Evolutionary conservation across 1,140 invertebrate genomes (phyloP).

Genomic region (Physella acuta): DNA sequence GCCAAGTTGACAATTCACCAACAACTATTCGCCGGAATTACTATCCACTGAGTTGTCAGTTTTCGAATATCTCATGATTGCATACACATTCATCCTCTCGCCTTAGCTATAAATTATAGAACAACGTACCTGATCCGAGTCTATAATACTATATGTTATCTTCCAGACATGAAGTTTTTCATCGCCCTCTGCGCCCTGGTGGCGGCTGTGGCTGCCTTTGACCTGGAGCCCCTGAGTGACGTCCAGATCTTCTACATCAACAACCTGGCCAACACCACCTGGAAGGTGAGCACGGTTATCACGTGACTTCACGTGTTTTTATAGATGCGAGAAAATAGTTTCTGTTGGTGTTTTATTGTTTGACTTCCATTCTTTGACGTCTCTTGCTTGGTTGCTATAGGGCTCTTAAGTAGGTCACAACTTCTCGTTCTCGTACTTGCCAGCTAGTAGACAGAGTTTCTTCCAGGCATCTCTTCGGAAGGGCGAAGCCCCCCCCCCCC

Average conservation of each 20-base stretch:
- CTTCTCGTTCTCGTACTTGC: too few species aligned
- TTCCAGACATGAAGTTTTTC: slow-evolving; percentile 6
- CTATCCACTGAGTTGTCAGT: too few species aligned
- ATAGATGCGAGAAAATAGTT: neutral
- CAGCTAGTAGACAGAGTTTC: neutral
- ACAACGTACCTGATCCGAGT: too few species aligned
- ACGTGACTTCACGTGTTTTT: neutral
- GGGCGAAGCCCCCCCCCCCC: too few species aligned
- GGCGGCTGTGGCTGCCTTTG: neutral
- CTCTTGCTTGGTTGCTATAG: too few species aligned
- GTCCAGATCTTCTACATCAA: slow-evolving; percentile 16
- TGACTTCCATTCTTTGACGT: neutral
- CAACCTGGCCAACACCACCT: neutral
- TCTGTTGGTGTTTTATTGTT: neutral
- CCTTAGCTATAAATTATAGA: too few species aligned
- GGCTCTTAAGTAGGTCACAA: too few species aligned
- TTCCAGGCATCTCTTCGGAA: neutral
- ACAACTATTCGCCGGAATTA: too few species aligned
- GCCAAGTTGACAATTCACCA: too few species aligned
- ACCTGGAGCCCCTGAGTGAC: slow-evolving; percentile 11
- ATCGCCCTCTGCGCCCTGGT: neutral
- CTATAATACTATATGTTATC: too few species aligned
- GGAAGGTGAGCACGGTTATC: slow-evolving; percentile 4
- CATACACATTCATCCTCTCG: too few species aligned
- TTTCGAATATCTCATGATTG: too few species aligned